Evolutionary conservation across 2,797 vertebrate genomes (phyloP).

Genomic region (Amblyraja radiata): DNA sequence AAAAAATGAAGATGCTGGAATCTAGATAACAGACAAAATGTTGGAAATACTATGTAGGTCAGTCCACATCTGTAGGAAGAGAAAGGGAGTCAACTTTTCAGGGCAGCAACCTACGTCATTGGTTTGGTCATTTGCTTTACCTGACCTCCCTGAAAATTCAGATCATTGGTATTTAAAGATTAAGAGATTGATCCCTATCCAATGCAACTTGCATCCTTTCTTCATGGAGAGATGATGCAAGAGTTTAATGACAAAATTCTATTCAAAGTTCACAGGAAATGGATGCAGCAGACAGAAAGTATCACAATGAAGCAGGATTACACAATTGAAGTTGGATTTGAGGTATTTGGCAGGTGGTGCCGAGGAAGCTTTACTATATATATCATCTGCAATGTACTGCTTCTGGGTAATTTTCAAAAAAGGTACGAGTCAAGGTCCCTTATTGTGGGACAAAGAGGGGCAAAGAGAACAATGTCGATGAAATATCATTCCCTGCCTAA

Average conservation of each 20-base stretch:
- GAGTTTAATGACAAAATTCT: neutral
- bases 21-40: no score
- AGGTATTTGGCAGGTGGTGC: neutral
- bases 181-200: neutral
- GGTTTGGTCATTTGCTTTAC: neutral
- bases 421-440: neutral
- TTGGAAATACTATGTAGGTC: no score
- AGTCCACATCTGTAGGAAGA: no score
- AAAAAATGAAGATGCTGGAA: neutral
- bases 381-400: neutral
- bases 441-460: neutral
- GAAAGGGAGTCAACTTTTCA: no score
- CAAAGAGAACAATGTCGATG: neutral
- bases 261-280: neutral
- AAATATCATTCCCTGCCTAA: neutral
- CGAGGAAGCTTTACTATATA: neutral
- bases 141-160: neutral
- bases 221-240: neutral
- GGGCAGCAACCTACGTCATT: neutral
- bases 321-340: neutral
- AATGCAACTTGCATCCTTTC: neutral
- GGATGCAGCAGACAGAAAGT: neutral
- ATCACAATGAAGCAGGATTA: neutral
- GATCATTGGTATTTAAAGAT: neutral
- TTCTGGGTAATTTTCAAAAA: neutral